Percentiles rank a stretch among this genome's conserved stretches.
phyloP scores from a whole-genome alignment of 2,888 invertebrate species.

The Marronus borbonicus region DNA sequence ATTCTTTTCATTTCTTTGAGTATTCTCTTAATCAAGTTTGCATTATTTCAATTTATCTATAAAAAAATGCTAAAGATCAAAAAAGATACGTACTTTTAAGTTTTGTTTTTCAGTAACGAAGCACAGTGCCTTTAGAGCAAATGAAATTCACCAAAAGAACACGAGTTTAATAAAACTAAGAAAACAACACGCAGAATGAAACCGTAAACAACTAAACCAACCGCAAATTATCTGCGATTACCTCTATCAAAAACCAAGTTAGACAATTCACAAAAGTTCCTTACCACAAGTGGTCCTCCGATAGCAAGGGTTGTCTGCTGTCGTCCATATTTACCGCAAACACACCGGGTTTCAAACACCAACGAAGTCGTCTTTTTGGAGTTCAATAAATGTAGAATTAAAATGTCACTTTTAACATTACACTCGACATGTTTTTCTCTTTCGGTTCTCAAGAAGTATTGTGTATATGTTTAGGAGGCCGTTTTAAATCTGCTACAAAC shows the following conservation, averaged over 20 bases:
- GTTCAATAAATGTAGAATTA: not conserved
- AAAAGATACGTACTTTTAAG: too few relatives aligned
- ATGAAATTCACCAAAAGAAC: too few relatives aligned
- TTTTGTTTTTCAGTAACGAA: not conserved
- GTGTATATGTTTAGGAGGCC: not conserved
- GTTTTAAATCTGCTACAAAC: not conserved
- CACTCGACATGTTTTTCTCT: not conserved
- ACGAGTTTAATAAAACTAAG: not conserved
- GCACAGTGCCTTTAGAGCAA: not conserved
- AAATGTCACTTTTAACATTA: not conserved
- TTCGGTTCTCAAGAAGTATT: not conserved
- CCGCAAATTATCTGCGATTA: not conserved
- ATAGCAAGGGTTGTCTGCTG: constrained; percentile 49
- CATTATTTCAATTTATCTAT: too few relatives aligned
- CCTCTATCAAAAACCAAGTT: constrained; percentile 7
- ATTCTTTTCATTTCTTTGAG: too few relatives aligned
- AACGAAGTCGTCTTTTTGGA: not conserved
- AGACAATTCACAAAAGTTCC: constrained; percentile 9
- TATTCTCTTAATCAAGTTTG: too few relatives aligned
- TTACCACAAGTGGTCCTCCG: constrained; percentile 53
- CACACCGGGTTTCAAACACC: not conserved
- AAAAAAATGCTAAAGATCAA: too few relatives aligned
- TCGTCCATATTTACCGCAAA: constrained; percentile 46
- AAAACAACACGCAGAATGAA: not conserved
- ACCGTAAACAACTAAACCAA: not conserved